Percentiles rank a stretch among this genome's conserved stretches.
These are phyloP conservation scores for Tonatia bakeri DNA, from an alignment of 2,113 vertebrate species.

Conservation along the genomic window DNA sequence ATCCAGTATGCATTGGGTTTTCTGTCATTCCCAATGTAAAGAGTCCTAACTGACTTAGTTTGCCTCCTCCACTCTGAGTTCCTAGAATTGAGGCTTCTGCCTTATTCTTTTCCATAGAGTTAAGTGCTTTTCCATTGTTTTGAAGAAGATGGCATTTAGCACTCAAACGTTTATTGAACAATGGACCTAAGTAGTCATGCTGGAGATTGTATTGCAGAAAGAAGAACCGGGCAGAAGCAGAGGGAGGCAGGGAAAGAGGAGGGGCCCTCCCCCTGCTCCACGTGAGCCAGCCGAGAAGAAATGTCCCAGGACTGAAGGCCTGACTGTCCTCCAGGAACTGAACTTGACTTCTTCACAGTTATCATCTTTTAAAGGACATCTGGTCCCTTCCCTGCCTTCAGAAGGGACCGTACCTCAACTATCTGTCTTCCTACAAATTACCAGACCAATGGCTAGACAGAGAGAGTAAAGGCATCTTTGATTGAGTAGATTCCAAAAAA, in stretches of 20 bases:
- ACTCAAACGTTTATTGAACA: neutral
- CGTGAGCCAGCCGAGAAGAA: neutral
- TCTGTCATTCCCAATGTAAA: neutral
- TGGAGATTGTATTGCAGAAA: neutral
- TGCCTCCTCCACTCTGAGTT: neutral
- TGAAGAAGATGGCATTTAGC: neutral
- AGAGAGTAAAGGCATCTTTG: neutral
- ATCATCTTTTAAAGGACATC: neutral
- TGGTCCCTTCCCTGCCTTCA: neutral
- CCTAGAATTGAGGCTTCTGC: neutral
- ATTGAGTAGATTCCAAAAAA: neutral
- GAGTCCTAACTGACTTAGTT: neutral
- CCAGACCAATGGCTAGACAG: neutral
- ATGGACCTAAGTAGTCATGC: neutral
- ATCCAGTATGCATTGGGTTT: neutral
- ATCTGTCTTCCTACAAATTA: neutral
- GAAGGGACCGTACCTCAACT: neutral
- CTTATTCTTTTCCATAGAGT: neutral
- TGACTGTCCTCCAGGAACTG: neutral
- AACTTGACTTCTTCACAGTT: neutral
- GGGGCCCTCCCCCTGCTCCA: no score
- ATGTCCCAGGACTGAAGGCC: neutral
- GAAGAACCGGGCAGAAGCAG: neutral
- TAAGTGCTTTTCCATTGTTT: neutral
- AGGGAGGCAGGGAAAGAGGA: neutral